A percentile compares a stretch with the other conserved stretches of the same genome.
Evolutionary conservation across 1,140 invertebrate species (phyloP).

Genomic region (Drosophila neocordata): DNA sequence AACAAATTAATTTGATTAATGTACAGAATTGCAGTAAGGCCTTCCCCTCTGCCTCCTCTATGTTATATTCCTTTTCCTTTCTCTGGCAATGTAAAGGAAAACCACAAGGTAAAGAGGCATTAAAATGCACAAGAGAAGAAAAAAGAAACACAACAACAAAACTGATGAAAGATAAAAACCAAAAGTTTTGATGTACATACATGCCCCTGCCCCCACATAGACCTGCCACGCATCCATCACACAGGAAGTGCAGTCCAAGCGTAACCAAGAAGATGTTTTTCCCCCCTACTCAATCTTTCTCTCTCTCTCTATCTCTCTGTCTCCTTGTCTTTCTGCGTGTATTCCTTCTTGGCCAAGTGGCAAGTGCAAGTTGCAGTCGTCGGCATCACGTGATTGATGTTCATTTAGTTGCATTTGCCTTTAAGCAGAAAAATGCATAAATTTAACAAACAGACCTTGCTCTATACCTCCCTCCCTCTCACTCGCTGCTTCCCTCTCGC

Average conservation of each 20-base stretch:
- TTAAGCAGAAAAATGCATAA: constrained; percentile 80
- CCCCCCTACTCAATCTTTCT: not conserved
- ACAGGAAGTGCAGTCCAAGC: constrained; percentile 74
- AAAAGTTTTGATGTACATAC: constrained; percentile 77
- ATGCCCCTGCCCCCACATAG: constrained; percentile 11
- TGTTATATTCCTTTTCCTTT: not conserved
- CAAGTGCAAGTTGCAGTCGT: constrained; percentile 62
- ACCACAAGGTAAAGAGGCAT: constrained; percentile 67
- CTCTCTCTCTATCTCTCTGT: not conserved
- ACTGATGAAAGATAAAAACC: constrained; percentile 75
- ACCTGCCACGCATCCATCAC: not conserved
- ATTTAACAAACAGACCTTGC: constrained; percentile 69
- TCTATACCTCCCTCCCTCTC: not conserved
- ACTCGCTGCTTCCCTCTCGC: not conserved
- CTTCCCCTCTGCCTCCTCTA: not conserved
- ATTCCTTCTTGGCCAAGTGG: constrained; percentile 36
- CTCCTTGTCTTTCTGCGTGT: not conserved
- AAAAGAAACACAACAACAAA: constrained; percentile 39
- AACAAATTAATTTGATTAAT: constrained; percentile 62
- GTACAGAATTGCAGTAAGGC: not conserved
- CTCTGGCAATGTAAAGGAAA: constrained; percentile 23
- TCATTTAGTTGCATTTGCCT: constrained; percentile 79
- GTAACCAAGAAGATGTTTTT: constrained; percentile 21
- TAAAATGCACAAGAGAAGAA: constrained; percentile 45
- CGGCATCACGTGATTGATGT: constrained; percentile 77